Conservation (phyloP, 1,140 invertebrate genomes). For the Scaptomyza pallida region DNA sequence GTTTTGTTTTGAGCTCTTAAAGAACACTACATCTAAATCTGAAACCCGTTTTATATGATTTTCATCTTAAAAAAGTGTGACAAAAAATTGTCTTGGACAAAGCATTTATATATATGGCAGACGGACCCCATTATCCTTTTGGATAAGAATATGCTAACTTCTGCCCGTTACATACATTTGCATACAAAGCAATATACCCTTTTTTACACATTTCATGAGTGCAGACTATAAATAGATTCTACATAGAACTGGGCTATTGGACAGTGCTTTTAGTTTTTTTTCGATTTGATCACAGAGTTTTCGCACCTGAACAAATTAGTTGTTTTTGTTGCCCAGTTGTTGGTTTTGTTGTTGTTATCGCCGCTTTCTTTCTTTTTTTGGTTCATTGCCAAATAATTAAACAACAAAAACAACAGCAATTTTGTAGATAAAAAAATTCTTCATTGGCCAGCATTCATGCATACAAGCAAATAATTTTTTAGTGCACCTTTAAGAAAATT, state of each 20-base stretch:
- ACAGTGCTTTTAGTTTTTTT: slow-evolving; percentile 23
- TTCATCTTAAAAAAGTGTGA: too few relatives aligned
- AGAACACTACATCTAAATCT: too few relatives aligned
- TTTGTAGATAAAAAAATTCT: slow-evolving; percentile 26
- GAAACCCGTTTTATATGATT: too few relatives aligned
- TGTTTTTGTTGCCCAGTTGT: slow-evolving; percentile 47
- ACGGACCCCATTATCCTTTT: too few relatives aligned
- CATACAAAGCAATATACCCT: too few relatives aligned
- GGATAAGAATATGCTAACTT: too few relatives aligned
- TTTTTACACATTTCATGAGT: too few relatives aligned
- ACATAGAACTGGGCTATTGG: not conserved
- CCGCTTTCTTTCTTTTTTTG: slow-evolving; percentile 66
- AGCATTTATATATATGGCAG: too few relatives aligned
- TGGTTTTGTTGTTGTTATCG: slow-evolving; percentile 40
- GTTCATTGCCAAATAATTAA: slow-evolving; percentile 72
- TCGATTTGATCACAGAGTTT: slow-evolving; percentile 68
- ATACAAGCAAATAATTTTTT: slow-evolving; percentile 61
- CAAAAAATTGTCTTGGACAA: too few relatives aligned
- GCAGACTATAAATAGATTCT: too few relatives aligned
- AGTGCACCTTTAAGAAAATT: slow-evolving; percentile 55
- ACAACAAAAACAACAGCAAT: slow-evolving; percentile 26
- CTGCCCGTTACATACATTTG: too few relatives aligned
- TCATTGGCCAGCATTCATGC: slow-evolving; percentile 48
- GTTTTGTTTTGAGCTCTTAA: too few relatives aligned
- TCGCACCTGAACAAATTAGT: slow-evolving; percentile 74